These are phyloP conservation scores for Neoseiulus cucumeris DNA, from an alignment of 1,140 invertebrate species.

Conservation along the genomic window DNA sequence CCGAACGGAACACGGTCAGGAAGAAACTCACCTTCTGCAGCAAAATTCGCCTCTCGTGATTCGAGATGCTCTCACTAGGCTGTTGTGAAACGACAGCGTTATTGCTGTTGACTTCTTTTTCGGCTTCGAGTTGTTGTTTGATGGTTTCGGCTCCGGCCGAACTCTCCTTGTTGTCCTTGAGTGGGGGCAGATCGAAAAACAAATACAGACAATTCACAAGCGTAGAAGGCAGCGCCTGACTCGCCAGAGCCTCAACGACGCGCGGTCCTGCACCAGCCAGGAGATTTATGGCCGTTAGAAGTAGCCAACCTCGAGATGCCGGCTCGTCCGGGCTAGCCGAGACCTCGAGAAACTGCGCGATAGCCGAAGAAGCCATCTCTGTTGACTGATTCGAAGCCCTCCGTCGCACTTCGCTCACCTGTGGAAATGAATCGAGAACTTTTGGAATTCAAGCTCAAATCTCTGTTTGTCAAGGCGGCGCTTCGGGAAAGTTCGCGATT, in stretches of 20 bases:
- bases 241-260: constrained; percentile 76
- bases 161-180: constrained; percentile 24
- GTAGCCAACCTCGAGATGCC: constrained; percentile 65
- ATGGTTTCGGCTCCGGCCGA: not conserved
- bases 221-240: constrained; percentile 82
- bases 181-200: constrained; percentile 89
- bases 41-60: constrained; percentile 65
- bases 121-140: constrained; percentile 4
- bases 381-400: constrained; percentile 64
- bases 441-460: too few relatives aligned
- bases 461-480: too few relatives aligned
- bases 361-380: constrained; percentile 81
- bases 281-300: constrained; percentile 66
- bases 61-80: constrained; percentile 40
- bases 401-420: constrained; percentile 70
- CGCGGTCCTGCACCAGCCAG: constrained; percentile 63
- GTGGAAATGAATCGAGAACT: not conserved
- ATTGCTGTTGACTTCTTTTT: constrained; percentile 28
- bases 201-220: constrained; percentile 95
- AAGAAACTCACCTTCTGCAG: constrained; percentile 56
- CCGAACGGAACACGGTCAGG: constrained; percentile 47
- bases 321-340: constrained; percentile 42
- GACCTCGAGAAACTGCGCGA: constrained; percentile 85
- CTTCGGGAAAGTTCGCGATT: too few relatives aligned
- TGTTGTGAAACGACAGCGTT: constrained; percentile 53